phyloP scores from a whole-genome alignment of 1,140 invertebrate genomes.

The Drosophila ironensis region DNA sequence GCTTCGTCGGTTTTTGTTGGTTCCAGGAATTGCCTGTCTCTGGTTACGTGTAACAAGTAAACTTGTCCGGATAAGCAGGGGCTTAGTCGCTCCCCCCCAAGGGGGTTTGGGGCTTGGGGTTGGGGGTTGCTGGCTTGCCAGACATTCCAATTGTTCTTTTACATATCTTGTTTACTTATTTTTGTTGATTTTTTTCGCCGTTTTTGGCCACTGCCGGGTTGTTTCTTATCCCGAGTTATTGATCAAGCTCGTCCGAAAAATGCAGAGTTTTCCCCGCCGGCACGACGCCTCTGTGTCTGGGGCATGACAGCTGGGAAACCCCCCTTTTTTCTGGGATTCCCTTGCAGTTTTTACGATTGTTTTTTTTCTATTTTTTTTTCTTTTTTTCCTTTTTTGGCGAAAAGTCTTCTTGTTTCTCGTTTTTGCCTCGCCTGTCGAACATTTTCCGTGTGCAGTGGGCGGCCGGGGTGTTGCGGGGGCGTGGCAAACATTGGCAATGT shows the following conservation, averaged over 20 bases:
- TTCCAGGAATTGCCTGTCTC: slow-evolving; percentile 18
- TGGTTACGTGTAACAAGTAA: slow-evolving; percentile 66
- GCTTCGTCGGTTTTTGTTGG: background rate
- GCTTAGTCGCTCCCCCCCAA: background rate
- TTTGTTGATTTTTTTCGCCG: background rate
- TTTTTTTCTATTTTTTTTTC: background rate
- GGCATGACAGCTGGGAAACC: slow-evolving; percentile 29
- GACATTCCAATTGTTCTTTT: slow-evolving; percentile 16
- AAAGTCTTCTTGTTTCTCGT: slow-evolving; percentile 29
- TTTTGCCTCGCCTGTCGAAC: slow-evolving; percentile 35
- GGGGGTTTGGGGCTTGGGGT: background rate
- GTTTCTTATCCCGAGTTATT: slow-evolving; percentile 25
- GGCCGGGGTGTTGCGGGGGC: slow-evolving; percentile 14
- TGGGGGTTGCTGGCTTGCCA: background rate
- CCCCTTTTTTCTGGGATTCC: slow-evolving; percentile 9
- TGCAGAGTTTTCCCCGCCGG: background rate
- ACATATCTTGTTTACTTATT: background rate
- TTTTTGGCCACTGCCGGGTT: background rate
- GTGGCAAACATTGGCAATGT: slow-evolving; percentile 53
- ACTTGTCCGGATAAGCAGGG: slow-evolving; percentile 29
- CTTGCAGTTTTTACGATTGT: slow-evolving; percentile 25
- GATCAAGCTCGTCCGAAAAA: slow-evolving; percentile 19
- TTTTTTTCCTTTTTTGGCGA: slow-evolving; percentile 6
- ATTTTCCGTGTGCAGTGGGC: slow-evolving; percentile 33
- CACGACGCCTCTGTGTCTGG: slow-evolving; percentile 30